Percentiles rank a stretch among this genome's conserved stretches.
Conservation (phyloP, 2,113 vertebrate genomes). For the Anolis carolinensis region DNA sequence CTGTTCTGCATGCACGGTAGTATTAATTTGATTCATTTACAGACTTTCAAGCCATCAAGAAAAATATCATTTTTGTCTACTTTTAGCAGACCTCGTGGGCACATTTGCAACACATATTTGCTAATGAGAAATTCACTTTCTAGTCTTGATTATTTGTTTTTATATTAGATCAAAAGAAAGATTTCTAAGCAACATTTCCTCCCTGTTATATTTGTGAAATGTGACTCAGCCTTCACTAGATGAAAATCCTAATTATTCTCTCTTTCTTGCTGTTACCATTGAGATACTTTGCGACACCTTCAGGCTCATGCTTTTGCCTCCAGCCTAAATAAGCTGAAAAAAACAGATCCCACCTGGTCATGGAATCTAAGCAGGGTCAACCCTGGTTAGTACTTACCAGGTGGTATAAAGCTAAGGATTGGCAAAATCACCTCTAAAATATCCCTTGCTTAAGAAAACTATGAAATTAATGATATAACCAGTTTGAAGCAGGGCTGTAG, state of each 20-base stretch:
- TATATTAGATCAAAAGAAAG: background rate
- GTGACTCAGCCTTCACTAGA: background rate
- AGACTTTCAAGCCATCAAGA: background rate
- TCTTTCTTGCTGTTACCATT: background rate
- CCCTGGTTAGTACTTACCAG: too few relatives aligned
- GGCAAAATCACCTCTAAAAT: too few relatives aligned
- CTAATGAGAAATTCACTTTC: conserved; percentile 19
- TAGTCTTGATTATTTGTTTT: background rate
- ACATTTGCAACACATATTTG: background rate
- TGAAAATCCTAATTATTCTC: background rate
- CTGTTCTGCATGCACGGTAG: too few relatives aligned
- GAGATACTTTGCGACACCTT: conserved; percentile 18
- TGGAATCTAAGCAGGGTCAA: too few relatives aligned
- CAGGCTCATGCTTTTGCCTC: background rate
- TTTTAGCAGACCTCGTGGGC: background rate
- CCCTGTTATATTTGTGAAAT: background rate
- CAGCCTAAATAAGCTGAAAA: too few relatives aligned
- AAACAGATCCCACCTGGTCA: too few relatives aligned
- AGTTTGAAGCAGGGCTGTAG: too few relatives aligned
- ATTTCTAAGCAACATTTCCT: background rate
- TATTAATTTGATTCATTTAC: background rate
- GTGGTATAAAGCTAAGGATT: too few relatives aligned
- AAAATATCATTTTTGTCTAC: background rate
- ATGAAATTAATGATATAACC: too few relatives aligned
- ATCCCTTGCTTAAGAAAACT: too few relatives aligned